A percentile compares a stretch with the other conserved stretches of the same genome.
Evolutionary conservation across 2,888 invertebrate genomes (phyloP).

Genomic region (Pseudoips prasinana): DNA sequence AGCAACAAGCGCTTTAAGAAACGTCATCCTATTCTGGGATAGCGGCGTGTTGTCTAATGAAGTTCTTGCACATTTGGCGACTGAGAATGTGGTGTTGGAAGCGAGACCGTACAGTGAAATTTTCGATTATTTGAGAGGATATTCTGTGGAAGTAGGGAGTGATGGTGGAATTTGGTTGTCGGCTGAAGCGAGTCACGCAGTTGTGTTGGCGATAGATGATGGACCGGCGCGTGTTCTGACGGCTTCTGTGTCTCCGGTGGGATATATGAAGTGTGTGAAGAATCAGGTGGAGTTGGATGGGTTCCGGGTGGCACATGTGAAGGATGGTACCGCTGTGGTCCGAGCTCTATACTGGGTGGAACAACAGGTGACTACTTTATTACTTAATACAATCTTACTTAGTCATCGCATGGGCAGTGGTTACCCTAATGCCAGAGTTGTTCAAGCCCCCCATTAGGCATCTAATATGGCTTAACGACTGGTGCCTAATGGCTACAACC

Average conservation of each 20-base stretch:
- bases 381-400: too few relatives aligned
- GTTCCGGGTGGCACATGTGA: constrained; percentile 91
- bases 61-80: constrained; percentile 81
- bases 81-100: constrained; percentile 78
- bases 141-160: constrained; percentile 47
- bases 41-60: constrained; percentile 75
- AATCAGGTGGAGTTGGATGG: constrained; percentile 90
- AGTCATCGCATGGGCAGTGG: too few relatives aligned
- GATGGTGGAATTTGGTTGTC: constrained; percentile 81
- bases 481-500: too few relatives aligned
- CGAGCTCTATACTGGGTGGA: constrained; percentile 95
- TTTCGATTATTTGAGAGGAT: constrained; percentile 72
- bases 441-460: too few relatives aligned
- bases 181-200: constrained; percentile 81
- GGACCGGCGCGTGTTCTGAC: constrained; percentile 55
- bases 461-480: too few relatives aligned
- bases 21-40: constrained; percentile 86
- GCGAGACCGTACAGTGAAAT: constrained; percentile 82
- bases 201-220: constrained; percentile 78
- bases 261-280: constrained; percentile 93
- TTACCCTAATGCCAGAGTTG: too few relatives aligned
- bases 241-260: constrained; percentile 88
- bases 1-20: constrained; percentile 26
- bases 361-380: constrained; percentile 78
- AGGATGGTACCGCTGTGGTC: constrained; percentile 94